These are phyloP conservation scores for Acanthochromis polyacanthus DNA, from an alignment of 2,113 vertebrate species.

Conservation along the genomic window DNA sequence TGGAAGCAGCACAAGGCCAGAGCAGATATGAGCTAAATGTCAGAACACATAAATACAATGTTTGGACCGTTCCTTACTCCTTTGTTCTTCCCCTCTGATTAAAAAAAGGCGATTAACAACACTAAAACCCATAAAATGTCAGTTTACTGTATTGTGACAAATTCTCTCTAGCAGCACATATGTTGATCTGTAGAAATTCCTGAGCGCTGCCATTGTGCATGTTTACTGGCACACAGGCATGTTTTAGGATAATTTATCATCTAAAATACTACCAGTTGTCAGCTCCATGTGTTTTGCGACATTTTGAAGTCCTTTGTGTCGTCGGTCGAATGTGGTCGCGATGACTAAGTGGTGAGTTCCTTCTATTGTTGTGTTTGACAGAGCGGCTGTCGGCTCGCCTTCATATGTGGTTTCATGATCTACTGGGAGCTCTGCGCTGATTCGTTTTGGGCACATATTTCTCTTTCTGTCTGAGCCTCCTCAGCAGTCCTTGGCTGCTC, in stretches of 20 bases:
- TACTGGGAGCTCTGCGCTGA: background rate
- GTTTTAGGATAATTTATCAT: constrained; percentile 13
- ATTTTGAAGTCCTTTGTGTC: constrained; percentile 10
- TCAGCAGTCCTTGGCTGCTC: background rate
- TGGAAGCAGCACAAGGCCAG: no score
- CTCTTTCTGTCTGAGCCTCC: constrained; percentile 1
- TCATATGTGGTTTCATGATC: constrained; percentile 52
- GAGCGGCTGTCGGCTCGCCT: constrained; percentile 47
- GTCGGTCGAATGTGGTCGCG: constrained; percentile 11
- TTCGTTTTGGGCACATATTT: constrained; percentile 5
- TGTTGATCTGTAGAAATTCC: constrained; percentile 8
- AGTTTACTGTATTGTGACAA: no score
- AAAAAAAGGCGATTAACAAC: no score
- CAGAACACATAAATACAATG: no score
- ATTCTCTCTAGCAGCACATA: no score
- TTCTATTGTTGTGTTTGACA: constrained; percentile 38
- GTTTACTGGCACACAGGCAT: background rate
- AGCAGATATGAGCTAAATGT: no score
- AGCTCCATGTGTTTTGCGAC: constrained; percentile 2
- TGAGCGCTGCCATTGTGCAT: background rate
- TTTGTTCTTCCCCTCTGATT: no score
- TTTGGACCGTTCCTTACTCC: no score
- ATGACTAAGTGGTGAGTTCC: constrained; percentile 36
- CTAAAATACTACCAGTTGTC: constrained; percentile 10
- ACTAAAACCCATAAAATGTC: no score